phyloP scores from a whole-genome alignment of 2,797 vertebrate species.

The Lophura swinhoii region DNA sequence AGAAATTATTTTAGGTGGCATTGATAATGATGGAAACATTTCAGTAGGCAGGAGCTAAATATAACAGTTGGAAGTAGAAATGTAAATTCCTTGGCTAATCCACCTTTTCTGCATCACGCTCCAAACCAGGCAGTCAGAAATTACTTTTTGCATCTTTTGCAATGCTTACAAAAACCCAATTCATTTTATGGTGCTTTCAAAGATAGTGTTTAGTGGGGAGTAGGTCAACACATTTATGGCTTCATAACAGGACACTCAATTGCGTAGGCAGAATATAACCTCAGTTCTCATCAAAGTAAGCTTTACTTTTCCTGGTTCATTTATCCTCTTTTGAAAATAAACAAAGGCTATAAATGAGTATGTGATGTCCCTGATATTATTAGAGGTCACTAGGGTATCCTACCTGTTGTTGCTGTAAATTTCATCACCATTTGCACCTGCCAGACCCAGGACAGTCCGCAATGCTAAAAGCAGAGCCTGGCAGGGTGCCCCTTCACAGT shows the following conservation, averaged over 20 bases:
- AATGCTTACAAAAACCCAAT: background rate
- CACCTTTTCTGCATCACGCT: background rate
- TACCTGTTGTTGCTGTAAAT: background rate
- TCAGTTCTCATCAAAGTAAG: background rate
- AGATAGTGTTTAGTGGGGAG: background rate
- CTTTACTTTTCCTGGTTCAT: background rate
- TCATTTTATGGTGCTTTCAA: background rate
- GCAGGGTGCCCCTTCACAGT: background rate
- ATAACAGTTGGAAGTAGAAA: background rate
- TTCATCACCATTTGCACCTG: background rate
- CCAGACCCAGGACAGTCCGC: accelerated
- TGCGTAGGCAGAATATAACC: background rate
- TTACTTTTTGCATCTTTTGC: background rate
- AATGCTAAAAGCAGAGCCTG: background rate
- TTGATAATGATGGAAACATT: background rate
- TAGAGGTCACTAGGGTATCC: accelerated
- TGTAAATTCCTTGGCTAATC: background rate
- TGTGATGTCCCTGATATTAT: background rate
- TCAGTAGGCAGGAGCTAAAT: background rate
- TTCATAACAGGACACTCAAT: background rate
- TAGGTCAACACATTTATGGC: background rate
- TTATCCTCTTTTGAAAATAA: background rate
- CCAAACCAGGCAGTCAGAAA: background rate
- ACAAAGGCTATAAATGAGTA: background rate
- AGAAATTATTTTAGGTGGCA: background rate